phyloP scores from a whole-genome alignment of 2,113 vertebrate species.

The Anolis sagrei region DNA sequence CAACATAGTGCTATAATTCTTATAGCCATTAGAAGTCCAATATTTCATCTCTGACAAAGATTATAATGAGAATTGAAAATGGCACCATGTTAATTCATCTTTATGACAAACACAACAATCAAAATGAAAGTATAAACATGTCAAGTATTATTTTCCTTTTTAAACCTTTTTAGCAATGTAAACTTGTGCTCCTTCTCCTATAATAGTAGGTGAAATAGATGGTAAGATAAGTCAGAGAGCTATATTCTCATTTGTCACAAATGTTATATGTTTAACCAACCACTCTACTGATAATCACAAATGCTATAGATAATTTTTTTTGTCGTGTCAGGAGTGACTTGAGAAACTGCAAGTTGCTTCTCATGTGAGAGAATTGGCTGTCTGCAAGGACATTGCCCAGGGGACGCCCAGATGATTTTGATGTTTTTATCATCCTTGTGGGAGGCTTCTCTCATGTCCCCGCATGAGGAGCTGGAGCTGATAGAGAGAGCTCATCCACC shows the following conservation, averaged over 20 bases:
- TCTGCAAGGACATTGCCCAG: no score
- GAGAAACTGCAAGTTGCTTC: no score
- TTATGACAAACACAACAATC: constrained; percentile 79
- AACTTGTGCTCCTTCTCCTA: constrained; percentile 58
- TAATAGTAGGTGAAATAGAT: constrained; percentile 53
- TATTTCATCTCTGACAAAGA: constrained; percentile 81
- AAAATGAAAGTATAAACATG: constrained; percentile 71
- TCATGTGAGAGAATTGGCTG: no score
- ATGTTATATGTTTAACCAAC: constrained; percentile 12
- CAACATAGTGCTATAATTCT: constrained; percentile 78
- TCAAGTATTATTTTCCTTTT: constrained; percentile 58
- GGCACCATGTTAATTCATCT: constrained; percentile 81
- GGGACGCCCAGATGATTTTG: no score
- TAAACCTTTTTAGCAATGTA: constrained; percentile 54
- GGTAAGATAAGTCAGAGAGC: constrained; percentile 31
- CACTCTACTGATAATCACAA: constrained; percentile 11
- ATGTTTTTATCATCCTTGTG: no score
- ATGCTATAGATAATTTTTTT: constrained; percentile 34
- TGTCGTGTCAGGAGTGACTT: no score
- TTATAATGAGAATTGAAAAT: constrained; percentile 82
- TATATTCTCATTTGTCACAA: constrained; percentile 26
- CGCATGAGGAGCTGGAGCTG: no score
- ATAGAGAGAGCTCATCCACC: no score
- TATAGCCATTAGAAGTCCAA: constrained; percentile 79
- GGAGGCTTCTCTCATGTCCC: no score